Percentiles rank a stretch among this genome's conserved stretches.
Evolutionary conservation across 2,888 invertebrate species (phyloP).

Genomic region (Chrysolina americana): DNA sequence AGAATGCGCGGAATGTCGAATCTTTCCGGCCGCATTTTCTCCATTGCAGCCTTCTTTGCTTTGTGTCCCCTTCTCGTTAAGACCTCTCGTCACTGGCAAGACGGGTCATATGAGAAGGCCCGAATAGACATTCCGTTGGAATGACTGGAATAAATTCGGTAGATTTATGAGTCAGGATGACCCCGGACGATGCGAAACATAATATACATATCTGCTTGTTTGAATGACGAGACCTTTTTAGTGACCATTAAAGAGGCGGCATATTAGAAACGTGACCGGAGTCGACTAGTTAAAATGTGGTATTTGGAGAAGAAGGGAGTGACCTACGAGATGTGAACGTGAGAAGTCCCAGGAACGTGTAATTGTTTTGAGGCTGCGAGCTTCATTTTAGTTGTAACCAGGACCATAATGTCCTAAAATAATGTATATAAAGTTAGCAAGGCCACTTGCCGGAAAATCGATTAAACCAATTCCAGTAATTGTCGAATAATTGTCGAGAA

Average conservation of each 20-base stretch:
- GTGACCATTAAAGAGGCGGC: slow-evolving; percentile 15
- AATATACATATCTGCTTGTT: slow-evolving; percentile 4
- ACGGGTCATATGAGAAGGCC: not conserved
- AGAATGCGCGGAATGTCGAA: slow-evolving; percentile 17
- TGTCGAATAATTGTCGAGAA: too few relatives aligned
- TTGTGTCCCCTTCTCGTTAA: not conserved
- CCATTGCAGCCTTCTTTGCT: not conserved
- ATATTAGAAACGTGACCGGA: not conserved
- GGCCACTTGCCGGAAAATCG: too few relatives aligned
- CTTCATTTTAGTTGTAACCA: too few relatives aligned
- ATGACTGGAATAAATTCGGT: slow-evolving; percentile 18
- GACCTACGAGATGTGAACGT: not conserved
- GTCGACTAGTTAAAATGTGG: not conserved
- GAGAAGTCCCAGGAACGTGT: not conserved
- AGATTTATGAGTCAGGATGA: slow-evolving; percentile 15
- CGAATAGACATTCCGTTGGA: slow-evolving; percentile 10
- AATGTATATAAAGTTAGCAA: too few relatives aligned
- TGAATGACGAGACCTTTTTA: slow-evolving; percentile 2
- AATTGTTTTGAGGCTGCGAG: not conserved
- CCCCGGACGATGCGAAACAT: slow-evolving; percentile 16
- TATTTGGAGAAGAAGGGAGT: not conserved
- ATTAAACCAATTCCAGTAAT: too few relatives aligned
- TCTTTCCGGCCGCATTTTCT: not conserved
- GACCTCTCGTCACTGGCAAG: not conserved
- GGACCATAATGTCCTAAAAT: too few relatives aligned